A percentile compares a stretch with the other conserved stretches of the same genome.
Conservation (phyloP, 2,797 vertebrate species). For the Nyctalus aviator region DNA sequence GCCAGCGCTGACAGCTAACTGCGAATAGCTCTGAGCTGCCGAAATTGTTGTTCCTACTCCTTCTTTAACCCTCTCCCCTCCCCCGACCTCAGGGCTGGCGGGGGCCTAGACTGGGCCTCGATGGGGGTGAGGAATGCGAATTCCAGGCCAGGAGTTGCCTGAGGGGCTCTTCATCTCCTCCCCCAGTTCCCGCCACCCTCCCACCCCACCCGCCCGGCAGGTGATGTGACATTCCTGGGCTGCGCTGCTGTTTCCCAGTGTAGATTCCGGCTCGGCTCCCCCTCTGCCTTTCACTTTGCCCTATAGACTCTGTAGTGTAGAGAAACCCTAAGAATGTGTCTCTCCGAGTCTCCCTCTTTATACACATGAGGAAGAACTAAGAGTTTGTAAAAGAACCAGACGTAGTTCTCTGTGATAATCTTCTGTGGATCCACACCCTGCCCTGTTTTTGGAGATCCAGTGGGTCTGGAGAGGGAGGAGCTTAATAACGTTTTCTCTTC, state of each 20-base stretch:
- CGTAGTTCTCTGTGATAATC: background rate
- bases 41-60: background rate
- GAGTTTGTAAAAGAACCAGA: background rate
- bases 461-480: constrained; percentile 43
- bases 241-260: constrained; percentile 9
- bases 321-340: background rate
- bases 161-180: background rate
- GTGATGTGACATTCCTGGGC: constrained; percentile 31
- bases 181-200: background rate
- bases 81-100: background rate
- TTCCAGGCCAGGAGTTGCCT: background rate
- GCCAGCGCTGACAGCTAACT: constrained; percentile 31
- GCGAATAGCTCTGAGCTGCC: background rate
- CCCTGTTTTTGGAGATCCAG: background rate
- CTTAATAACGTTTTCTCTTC: background rate
- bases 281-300: background rate
- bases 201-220: background rate
- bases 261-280: background rate
- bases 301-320: no score
- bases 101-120: background rate
- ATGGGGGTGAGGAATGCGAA: background rate
- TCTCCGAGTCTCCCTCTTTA: background rate
- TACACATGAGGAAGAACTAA: background rate
- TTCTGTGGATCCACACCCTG: background rate
- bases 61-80: background rate